Evolutionary conservation across 2,797 vertebrate species (phyloP).

Genomic region (Rhabdomys pumilio): DNA sequence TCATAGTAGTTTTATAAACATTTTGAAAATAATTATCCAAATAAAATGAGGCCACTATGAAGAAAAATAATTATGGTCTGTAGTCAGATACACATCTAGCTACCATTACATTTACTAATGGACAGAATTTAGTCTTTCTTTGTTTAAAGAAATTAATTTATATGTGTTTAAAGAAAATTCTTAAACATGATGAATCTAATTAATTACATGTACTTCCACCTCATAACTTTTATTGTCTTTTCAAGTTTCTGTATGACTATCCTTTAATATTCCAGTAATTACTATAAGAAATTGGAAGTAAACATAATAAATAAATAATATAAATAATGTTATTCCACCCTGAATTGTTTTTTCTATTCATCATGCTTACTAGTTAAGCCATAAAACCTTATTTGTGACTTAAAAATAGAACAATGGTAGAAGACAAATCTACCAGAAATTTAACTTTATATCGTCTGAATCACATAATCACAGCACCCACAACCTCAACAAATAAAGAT

Average conservation of each 20-base stretch:
- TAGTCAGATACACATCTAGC: constrained; percentile 48
- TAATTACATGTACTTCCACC: constrained; percentile 77
- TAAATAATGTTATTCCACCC: constrained; percentile 68
- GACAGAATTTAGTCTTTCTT: constrained; percentile 52
- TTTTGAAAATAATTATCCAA: constrained; percentile 42
- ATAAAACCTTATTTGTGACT: constrained; percentile 69
- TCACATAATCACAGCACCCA: constrained; percentile 57
- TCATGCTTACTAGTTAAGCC: constrained; percentile 68
- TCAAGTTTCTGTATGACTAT: constrained; percentile 65
- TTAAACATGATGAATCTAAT: constrained; percentile 48
- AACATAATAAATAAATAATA: constrained; percentile 76
- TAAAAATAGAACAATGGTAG: constrained; percentile 76
- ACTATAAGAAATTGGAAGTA: constrained; percentile 34
- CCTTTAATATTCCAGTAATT: constrained; percentile 78
- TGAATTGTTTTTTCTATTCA: constrained; percentile 77
- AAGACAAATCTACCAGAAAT: constrained; percentile 77
- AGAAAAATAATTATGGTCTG: constrained; percentile 56
- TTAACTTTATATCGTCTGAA: constrained; percentile 73
- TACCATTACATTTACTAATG: constrained; percentile 35
- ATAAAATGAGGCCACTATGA: not conserved
- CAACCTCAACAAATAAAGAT: constrained; percentile 79
- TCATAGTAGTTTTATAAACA: not conserved
- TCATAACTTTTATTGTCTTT: constrained; percentile 84
- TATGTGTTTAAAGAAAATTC: constrained; percentile 49
- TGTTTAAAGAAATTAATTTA: constrained; percentile 63